Evolutionary conservation across 2,888 invertebrate genomes (phyloP), one percentile per base, ranked within the genome.

Genomic region (Archips crataeganus): DNA sequence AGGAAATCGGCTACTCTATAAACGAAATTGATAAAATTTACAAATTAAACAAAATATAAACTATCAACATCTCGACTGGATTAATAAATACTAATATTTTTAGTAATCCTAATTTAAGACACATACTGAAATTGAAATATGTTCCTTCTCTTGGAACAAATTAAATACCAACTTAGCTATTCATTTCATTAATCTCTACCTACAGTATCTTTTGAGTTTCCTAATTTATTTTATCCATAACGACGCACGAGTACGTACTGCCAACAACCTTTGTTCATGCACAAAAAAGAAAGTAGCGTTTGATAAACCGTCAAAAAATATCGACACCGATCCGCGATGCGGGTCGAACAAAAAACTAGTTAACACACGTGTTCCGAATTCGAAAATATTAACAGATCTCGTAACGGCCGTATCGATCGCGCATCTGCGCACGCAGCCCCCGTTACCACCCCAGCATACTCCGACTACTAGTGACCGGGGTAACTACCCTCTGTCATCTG

Each of bases 341-440:
- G 91, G 91, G 91, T 84, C 85, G 83, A 83, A 85, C 85, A 84
- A 87, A 91, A 90, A 90, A 89, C 88, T 85, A 90, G 92, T 92
- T 89, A 91, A 89, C 93, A 86, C 92, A 93, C 92, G 91, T 91
- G 93, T 94, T 91, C 86, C 77, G 88, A 88, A 88, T 92, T 92
- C 80, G 83, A 88, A 91, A 90, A 85, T 91, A 88, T 81, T 80
- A 85, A 86, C 85, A 88, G 90, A 93, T 91, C 92, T 91, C 91
- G 91, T 89, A 89, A 87, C 84, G 73, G 86, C 75, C 72, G 68
- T 92, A 93, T 94, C 94, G 92, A 94, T 90, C 90, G 90, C 79
- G 88, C 93, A 93, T 93, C 92, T 93, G 93, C 89, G 73, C 77
- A 76, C 79, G 77, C 82, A 78, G 78, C 86, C 86, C 85, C 86